Evolutionary conservation across 2,797 vertebrate species (phyloP), one percentile per base, ranked within the genome.

Genomic region (Gymnopithys bicolor): DNA sequence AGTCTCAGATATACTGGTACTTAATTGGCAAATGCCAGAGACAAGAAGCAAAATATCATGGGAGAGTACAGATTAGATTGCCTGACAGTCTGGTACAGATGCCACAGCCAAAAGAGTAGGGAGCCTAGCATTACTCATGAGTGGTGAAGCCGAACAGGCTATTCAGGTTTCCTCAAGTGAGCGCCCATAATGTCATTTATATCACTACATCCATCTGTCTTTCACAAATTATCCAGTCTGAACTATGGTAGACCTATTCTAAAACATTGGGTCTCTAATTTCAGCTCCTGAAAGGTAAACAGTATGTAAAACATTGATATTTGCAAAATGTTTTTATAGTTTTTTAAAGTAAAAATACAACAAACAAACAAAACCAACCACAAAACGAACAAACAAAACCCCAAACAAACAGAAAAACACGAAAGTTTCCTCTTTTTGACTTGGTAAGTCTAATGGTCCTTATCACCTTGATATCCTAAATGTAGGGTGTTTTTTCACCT

Each of bases 161-260:
- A 81, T 19, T 63, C 95, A 93, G 85, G 93, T 91, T 88, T 62
- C 59, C 62, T 83, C 48, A 84, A 93, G 25, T 22, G 62, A 87
- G 39, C 32, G 66, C 58, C 87, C 62, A 45, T 78, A 68, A 83
- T 71, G 53, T 66, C 41, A 89, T 68, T 76, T 52, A 21, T 75
- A 89, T 89, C 84, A 30, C 49, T 73, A 28, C 30, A 71, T 74
- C 30, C 75, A 92, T 79, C 80, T 84, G 43, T 58, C 76, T 93
- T 70, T 48, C 82, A 85, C 84, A 69, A 75, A 89, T 83, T 48
- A 94, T 28, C 13, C 64, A 56, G 64, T 46, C 56, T 89, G 59
- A 90, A 69, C 70, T 79, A 58, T 14, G 45, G 28, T 13, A 90
- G 69, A 74, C 10, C 70, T 76, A 25, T 51, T 89, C 76, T 84